A percentile compares a stretch with the other conserved stretches of the same genome.
Evolutionary conservation across 1,140 invertebrate species (phyloP).

Genomic region (Achatina immaculata): DNA sequence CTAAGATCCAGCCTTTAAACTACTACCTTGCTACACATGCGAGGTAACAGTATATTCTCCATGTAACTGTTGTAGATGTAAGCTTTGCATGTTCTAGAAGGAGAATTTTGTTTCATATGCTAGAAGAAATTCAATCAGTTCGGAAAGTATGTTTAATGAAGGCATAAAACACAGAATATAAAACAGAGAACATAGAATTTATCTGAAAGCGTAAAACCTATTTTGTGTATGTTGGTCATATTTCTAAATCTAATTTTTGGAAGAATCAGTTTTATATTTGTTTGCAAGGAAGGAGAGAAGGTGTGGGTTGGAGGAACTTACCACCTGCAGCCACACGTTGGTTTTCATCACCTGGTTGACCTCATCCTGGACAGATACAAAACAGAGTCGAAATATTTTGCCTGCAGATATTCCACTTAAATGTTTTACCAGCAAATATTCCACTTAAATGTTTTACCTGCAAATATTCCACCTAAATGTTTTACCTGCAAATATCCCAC

Average conservation of each 20-base stretch:
- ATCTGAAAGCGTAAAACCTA: background rate
- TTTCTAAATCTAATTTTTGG: background rate
- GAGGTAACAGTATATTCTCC: no score
- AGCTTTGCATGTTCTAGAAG: no score
- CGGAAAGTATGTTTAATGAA: no score
- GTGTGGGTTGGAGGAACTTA: conserved; percentile 64
- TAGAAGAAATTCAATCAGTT: no score
- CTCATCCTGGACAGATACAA: conserved; percentile 85
- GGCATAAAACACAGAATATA: background rate
- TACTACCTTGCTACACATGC: no score
- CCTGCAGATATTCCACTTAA: background rate
- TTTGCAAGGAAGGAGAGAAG: background rate
- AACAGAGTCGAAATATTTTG: no score
- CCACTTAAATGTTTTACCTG: background rate
- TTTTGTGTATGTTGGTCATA: no score
- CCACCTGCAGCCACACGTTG: conserved; percentile 94
- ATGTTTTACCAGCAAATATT: background rate
- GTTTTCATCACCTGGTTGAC: conserved; percentile 99
- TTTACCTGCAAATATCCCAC: no score
- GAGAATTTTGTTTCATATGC: no score
- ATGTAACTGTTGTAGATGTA: no score
- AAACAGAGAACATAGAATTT: background rate
- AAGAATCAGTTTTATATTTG: background rate
- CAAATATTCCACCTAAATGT: background rate
- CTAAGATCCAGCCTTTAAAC: no score